These are phyloP conservation scores for Heliconius melpomene DNA, from an alignment of 1,140 invertebrate genomes.

Conservation along the genomic window DNA sequence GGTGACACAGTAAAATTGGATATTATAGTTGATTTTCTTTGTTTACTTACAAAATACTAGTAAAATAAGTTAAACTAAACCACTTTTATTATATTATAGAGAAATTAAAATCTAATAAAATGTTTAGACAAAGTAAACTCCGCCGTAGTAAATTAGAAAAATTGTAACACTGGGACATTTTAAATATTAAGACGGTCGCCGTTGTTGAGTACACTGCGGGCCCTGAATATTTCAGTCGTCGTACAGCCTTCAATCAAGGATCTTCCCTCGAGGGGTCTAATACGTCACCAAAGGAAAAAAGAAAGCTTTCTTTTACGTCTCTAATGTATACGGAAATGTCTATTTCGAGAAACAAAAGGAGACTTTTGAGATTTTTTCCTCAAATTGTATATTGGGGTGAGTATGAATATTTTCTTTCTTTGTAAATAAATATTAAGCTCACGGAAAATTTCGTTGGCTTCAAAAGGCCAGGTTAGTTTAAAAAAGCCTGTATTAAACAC, in stretches of 20 bases:
- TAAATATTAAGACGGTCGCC: slow-evolving; percentile 38
- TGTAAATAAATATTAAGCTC: neutral
- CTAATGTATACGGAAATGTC: slow-evolving; percentile 36
- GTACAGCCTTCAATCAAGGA: slow-evolving; percentile 43
- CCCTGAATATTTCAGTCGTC: slow-evolving; percentile 42
- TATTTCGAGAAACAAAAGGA: slow-evolving; percentile 36
- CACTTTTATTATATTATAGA: neutral
- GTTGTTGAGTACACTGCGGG: slow-evolving; percentile 25
- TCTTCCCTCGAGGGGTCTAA: slow-evolving; percentile 32
- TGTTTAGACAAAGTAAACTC: neutral
- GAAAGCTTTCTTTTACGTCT: slow-evolving; percentile 28
- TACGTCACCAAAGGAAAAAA: slow-evolving; percentile 28
- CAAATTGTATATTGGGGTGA: slow-evolving; percentile 3
- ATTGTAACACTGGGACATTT: slow-evolving; percentile 23
- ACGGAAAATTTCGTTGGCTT: slow-evolving; percentile 1
- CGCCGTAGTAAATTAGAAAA: slow-evolving; percentile 13
- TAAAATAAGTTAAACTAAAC: neutral
- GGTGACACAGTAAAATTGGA: too few species aligned
- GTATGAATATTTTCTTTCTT: slow-evolving; percentile 10
- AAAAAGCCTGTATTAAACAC: neutral
- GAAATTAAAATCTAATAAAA: neutral
- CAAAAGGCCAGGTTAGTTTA: neutral
- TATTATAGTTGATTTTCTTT: too few species aligned
- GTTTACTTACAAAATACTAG: neutral
- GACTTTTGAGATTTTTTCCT: slow-evolving; percentile 9